Base-by-base conservation (phyloP, 2,797 vertebrate species). In the Chromobotia macracanthus region DNA sequence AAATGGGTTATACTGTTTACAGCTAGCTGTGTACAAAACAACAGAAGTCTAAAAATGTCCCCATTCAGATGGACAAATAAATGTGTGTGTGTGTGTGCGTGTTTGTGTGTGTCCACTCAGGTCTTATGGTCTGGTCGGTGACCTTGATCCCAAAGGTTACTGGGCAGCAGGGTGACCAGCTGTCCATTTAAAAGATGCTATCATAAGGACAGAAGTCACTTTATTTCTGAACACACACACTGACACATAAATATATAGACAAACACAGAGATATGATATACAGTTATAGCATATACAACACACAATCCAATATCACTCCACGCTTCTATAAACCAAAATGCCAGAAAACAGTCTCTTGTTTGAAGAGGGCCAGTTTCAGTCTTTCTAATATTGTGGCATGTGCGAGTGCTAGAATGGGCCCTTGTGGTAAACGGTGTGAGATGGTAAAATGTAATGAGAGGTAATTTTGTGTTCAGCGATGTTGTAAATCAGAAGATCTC, bases 131-230 rank as follows among this genome's bases (percentile, higher is more conserved):
- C 91, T 91, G 94, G 91, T 93, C 95, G 94, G 94, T 96, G 96
- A 96, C 96, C 95, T 95, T 95, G 93, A 94, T 94, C 94, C 92
- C 93, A 94, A 92, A 93, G 96, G 95, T 97, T 96, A 97, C 91
- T 92, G 93, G 96, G 95, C 96, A 97, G 96, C 96, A 97, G 96
- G 96, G 93, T 93, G 87, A 94, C 95, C 96, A 98, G 96, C 96
- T 98, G 96, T 94, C 94, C 95, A 96, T 97, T 95, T 96, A 93
- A 96, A 97, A 96, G 95, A 96, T 94, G 89, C 91, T 93, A 92
- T 94, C 92, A 91, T 89, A 88, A 85, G 85, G 83, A 81, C 77
- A 79, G 50, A 66, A 73, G 19, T 56, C 3, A 73, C 64, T 72
- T 77, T 70, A 44, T 78, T 68, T 73, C 44, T 0, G 11, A 23